phyloP scores from a whole-genome alignment of 35 echinoderm and acorn worm genomes.

The Diadema setosum region DNA sequence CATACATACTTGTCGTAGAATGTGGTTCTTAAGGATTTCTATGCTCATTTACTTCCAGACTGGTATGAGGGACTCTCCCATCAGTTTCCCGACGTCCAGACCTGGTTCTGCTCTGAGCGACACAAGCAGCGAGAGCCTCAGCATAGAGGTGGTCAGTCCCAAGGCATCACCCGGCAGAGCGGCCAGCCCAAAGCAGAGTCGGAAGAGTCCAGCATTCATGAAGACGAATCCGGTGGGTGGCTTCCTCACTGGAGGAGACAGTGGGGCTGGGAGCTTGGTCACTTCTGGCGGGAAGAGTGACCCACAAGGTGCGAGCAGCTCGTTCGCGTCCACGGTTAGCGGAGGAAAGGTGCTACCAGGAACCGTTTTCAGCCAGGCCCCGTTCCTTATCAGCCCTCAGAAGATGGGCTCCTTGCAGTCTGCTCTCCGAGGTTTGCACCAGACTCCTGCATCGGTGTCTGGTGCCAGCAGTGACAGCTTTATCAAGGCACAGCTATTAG shows the following conservation, averaged over 20 bases:
- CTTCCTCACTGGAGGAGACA: not conserved
- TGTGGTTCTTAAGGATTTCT: not conserved
- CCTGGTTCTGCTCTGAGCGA: constrained; percentile 57
- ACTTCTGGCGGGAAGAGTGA: not conserved
- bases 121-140: constrained; percentile 59
- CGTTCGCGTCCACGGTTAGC: not conserved
- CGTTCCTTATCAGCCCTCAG: constrained; percentile 9
- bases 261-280: not conserved
- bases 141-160: constrained; percentile 29
- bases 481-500: constrained; percentile 45
- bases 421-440: not conserved
- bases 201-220: constrained; percentile 1
- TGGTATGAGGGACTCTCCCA: constrained; percentile 18
- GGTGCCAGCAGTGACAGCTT: constrained; percentile 2
- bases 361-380: not conserved
- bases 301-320: not conserved
- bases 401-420: constrained; percentile 4
- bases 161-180: constrained; percentile 24
- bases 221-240: not conserved
- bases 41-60: not conserved
- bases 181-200: not conserved
- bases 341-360: not conserved
- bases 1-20: constrained; percentile 14
- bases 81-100: not conserved
- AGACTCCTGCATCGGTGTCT: not conserved